Evolutionary conservation across 2,888 invertebrate species (phyloP).

Genomic region (Aelia acuminata): DNA sequence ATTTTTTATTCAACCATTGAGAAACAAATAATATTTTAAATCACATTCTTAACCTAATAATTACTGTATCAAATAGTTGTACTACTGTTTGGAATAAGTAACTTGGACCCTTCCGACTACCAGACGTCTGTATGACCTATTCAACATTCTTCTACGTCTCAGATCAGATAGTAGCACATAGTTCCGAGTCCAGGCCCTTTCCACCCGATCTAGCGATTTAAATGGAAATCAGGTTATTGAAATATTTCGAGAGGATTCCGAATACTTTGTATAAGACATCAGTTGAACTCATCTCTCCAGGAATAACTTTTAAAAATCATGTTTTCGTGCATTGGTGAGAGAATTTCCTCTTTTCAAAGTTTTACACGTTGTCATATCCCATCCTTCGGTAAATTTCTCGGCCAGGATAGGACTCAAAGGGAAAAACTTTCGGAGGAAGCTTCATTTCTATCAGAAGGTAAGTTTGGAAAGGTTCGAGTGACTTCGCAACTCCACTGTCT

Average conservation of each 20-base stretch:
- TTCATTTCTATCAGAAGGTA: background rate
- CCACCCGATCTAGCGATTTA: background rate
- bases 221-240: background rate
- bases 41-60: too few species aligned
- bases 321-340: background rate
- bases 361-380: background rate
- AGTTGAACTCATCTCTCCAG: background rate
- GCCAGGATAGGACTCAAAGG: background rate
- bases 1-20: too few species aligned
- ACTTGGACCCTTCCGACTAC: background rate
- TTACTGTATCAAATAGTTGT: too few species aligned
- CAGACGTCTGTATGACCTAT: background rate
- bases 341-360: background rate
- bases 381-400: background rate
- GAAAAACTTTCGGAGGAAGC: background rate
- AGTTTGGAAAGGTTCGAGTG: background rate
- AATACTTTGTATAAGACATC: background rate
- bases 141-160: background rate
- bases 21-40: too few species aligned
- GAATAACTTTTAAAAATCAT: background rate
- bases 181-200: background rate
- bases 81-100: too few species aligned
- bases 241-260: too few species aligned
- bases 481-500: background rate
- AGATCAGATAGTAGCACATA: background rate